These are phyloP conservation scores for Pseudomyrmex gracilis DNA, from an alignment of 1,140 invertebrate genomes.

Conservation along the genomic window DNA sequence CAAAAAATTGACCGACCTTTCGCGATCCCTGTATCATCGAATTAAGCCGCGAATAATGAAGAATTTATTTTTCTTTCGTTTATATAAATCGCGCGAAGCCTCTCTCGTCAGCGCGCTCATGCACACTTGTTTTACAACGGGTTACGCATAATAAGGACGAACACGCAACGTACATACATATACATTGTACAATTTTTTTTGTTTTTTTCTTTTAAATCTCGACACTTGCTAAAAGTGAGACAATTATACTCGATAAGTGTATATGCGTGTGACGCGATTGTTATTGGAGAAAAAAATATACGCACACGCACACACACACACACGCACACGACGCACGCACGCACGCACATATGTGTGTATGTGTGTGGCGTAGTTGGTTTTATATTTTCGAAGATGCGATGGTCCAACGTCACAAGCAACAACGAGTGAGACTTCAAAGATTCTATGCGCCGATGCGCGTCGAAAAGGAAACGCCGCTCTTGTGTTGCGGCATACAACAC, in stretches of 20 bases:
- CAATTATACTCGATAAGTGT: slow-evolving; percentile 40
- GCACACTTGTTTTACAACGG: slow-evolving; percentile 11
- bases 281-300: slow-evolving; percentile 53
- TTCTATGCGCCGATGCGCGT: slow-evolving; percentile 4
- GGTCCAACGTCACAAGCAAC: slow-evolving; percentile 39
- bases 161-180: slow-evolving; percentile 54
- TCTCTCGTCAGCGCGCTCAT: slow-evolving; percentile 52
- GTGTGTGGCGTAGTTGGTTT: slow-evolving; percentile 57
- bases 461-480: background rate
- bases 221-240: slow-evolving; percentile 54
- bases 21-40: slow-evolving; percentile 44
- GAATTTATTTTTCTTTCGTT: background rate
- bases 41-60: slow-evolving; percentile 21
- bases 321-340: no score
- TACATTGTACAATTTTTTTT: slow-evolving; percentile 46
- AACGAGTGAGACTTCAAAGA: slow-evolving; percentile 45
- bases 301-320: no score
- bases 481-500: background rate
- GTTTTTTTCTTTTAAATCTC: slow-evolving; percentile 13
- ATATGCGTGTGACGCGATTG: slow-evolving; percentile 32
- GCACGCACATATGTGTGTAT: no score
- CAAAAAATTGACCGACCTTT: slow-evolving; percentile 28
- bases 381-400: slow-evolving; percentile 19
- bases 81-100: slow-evolving; percentile 46
- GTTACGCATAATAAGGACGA: slow-evolving; percentile 49